Evolutionary conservation across 2,888 invertebrate species (phyloP), one percentile per base, ranked within the genome.

Genomic region (Xestobium rufovillosum): DNA sequence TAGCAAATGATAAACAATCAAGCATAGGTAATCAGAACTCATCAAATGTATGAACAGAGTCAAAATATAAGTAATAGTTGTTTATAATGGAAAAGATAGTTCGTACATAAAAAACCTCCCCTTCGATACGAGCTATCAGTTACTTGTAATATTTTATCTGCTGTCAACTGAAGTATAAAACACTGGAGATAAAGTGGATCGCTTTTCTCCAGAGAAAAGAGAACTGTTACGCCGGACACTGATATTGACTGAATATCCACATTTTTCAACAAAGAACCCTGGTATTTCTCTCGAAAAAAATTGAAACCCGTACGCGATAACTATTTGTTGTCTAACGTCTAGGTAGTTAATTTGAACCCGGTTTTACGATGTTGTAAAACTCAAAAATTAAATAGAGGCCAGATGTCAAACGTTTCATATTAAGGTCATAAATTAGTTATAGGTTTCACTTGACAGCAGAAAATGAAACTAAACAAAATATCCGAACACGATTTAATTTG

Each of bases 121-220:
- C 48, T 49, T 55, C 57, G 49, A 58, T 58, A 54, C 52, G 47
- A 47, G 53, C 60, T 57, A 65, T 64, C 60, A 59, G 61, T 65
- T 64, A 64, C 61, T 57, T 56, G 57, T 60, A 63, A 63, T 63
- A 63, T 65, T 65, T 65, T 65, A 65, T 64, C 63, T 61, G 54
- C 64, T 64, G 65, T 65, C 65, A 64, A 60, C 61, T 52, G 55
- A 56, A 58, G 60, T 63, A 65, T 65, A 65, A 65, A 65, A 63
- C 63, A 61, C 55, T 59, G 57, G 53, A 63, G 64, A 65, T 65
- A 65, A 65, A 63, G 62, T 60, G 57, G 57, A 59, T 59, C 56
- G 58, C 56, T 63, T 60, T 59, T 59, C 62, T 59, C 63, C 55
- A 57, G 63, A 60, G 62, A 61, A 60, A 19, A 54, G 53, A 52